These are phyloP conservation scores for Rhinophrynus dorsalis DNA, from an alignment of 2,797 vertebrate species.

Conservation along the genomic window DNA sequence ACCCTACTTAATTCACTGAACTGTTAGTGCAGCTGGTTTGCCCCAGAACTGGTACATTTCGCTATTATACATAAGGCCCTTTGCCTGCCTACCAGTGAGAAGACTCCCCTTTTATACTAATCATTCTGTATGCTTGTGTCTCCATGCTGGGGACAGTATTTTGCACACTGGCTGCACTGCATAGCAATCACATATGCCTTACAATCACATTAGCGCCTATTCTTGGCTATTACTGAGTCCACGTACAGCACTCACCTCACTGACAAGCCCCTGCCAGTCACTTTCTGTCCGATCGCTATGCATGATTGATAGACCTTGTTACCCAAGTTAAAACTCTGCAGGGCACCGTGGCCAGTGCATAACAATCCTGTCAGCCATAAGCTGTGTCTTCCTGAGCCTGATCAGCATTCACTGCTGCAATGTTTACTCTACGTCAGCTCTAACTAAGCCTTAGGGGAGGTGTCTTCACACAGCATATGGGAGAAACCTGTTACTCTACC, in stretches of 20 bases:
- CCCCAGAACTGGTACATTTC: no score
- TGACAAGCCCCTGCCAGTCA: constrained; percentile 90
- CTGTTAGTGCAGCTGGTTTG: no score
- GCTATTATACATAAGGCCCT: no score
- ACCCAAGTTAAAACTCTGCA: background rate
- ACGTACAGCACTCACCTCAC: constrained; percentile 81
- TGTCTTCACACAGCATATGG: constrained; percentile 10
- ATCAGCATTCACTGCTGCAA: constrained; percentile 46
- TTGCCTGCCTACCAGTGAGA: no score
- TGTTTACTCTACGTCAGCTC: constrained; percentile 59
- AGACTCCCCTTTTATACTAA: no score
- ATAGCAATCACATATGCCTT: no score
- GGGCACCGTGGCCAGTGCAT: background rate
- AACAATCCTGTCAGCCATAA: constrained; percentile 14
- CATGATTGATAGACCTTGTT: constrained; percentile 63
- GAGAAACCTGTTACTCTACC: constrained; percentile 46
- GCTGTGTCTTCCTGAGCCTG: constrained; percentile 19
- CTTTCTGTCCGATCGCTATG: constrained; percentile 79
- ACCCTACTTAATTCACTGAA: no score
- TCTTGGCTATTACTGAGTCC: no score
- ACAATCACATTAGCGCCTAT: no score
- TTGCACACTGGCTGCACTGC: no score
- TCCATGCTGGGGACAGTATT: no score
- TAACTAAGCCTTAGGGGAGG: constrained; percentile 42
- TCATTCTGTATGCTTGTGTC: no score